A percentile compares a stretch with the other conserved stretches of the same genome.
Evolutionary conservation across 2,888 invertebrate species (phyloP).

Genomic region (Choreutis nemorana): DNA sequence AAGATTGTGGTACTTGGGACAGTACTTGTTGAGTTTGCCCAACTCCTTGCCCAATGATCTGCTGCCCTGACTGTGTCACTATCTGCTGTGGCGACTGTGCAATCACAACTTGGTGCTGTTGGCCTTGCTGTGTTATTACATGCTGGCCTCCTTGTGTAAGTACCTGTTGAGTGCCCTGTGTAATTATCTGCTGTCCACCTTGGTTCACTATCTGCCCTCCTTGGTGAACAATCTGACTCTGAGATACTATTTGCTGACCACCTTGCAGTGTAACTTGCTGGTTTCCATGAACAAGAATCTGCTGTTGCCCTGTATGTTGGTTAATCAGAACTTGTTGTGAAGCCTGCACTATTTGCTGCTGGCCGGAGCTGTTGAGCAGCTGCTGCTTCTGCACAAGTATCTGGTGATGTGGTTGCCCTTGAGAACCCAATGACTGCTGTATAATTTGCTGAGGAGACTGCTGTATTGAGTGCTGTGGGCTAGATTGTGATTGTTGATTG

Average conservation of each 20-base stretch:
- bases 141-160: conserved; percentile 58
- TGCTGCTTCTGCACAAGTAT: conserved; percentile 66
- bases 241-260: conserved; percentile 54
- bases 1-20: conserved; percentile 50
- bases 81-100: conserved; percentile 59
- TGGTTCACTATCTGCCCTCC: conserved; percentile 54
- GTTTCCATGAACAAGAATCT: conserved; percentile 57
- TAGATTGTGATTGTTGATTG: conserved; percentile 47
- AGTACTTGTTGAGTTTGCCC: conserved; percentile 49
- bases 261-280: conserved; percentile 58
- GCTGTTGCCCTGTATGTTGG: conserved; percentile 56
- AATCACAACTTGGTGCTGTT: conserved; percentile 56
- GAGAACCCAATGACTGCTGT: conserved; percentile 65
- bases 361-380: conserved; percentile 60
- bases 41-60: conserved; percentile 47
- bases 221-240: conserved; percentile 56
- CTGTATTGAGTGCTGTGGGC: conserved; percentile 62
- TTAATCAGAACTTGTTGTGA: conserved; percentile 62
- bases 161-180: conserved; percentile 49
- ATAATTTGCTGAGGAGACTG: conserved; percentile 68
- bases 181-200: conserved; percentile 50
- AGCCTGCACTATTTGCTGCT: conserved; percentile 57
- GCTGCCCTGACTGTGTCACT: conserved; percentile 53
- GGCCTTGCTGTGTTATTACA: conserved; percentile 55
- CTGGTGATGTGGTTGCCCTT: conserved; percentile 58